Evolutionary conservation across 2,888 invertebrate genomes (phyloP), one percentile per base, ranked within the genome.

Genomic region (Spilarctia lutea): DNA sequence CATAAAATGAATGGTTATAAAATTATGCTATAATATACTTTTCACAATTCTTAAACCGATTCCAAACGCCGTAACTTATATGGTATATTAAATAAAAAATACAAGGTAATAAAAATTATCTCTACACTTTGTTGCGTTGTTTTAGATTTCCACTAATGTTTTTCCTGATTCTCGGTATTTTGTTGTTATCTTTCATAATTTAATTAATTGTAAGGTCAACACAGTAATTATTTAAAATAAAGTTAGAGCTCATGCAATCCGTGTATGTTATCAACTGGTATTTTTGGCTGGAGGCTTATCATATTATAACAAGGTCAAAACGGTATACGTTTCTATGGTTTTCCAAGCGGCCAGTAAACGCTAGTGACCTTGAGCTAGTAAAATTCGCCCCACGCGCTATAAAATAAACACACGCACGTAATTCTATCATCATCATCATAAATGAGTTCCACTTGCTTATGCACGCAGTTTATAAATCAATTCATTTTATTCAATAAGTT

Each of bases 321-420:
- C 30, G 18, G 27, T 60, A 63, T 63, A 30, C 18, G 63, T 30
- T 63, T 63, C 63, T 8, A 30, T 30, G 27, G 30, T 30, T 63
- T 63, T 30, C 2, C 0, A 4, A 63, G 30, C 63, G 60, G 60
- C 27, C 30, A 30, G 63, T 63, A 30, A 63, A 63, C 30, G 63
- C 7, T 18, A 63, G 30, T 63, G 13, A 63, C 63, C 63, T 63
- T 63, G 63, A 63, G 63, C 30, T 30, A 63, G 30, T 30, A 18
- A 63, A 60, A 16, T 63, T 30, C 30, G 8, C 63, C 63, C 63
- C 63, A 30, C 27, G 63, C 63, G 8, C 63, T 60, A 18, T 30
- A n/a, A n/a, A n/a, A n/a, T n/a, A 30, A 63, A 63, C 30, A 63
- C 30, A 63, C 63, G 63, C 63, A 63, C 63, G 30, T 63, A 63